Conservation (phyloP, 2,888 invertebrate species). For the Penaeus monodon region DNA sequence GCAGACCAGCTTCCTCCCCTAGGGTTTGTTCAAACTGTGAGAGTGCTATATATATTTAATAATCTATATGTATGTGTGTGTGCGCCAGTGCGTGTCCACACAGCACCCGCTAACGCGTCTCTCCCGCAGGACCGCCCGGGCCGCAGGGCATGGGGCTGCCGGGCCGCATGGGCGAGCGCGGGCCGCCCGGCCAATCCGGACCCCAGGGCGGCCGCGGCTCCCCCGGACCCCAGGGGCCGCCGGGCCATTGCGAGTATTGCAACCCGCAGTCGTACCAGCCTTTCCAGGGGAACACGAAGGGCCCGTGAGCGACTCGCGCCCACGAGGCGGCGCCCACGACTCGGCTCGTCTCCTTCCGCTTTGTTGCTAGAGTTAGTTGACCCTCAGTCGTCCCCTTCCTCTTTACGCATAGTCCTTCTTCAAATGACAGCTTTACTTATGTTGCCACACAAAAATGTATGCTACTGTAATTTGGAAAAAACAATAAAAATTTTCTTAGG, state of each 20-base stretch:
- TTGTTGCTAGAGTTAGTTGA: neutral
- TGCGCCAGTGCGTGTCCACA: neutral
- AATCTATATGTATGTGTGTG: neutral
- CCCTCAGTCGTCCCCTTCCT: slow-evolving; percentile 6
- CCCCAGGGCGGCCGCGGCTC: slow-evolving; percentile 66
- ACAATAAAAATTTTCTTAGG: neutral
- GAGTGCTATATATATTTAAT: neutral
- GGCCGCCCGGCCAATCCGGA: slow-evolving; percentile 81
- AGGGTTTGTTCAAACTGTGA: neutral
- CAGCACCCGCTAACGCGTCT: neutral
- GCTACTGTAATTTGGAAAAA: slow-evolving; percentile 16
- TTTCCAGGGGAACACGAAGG: slow-evolving; percentile 59
- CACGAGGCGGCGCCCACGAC: neutral
- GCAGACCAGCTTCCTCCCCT: no score
- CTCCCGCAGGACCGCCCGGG: slow-evolving; percentile 77
- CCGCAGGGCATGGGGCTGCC: slow-evolving; percentile 76
- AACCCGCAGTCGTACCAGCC: slow-evolving; percentile 65
- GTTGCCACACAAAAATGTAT: slow-evolving; percentile 15
- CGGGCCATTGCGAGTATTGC: slow-evolving; percentile 70
- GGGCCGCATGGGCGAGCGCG: slow-evolving; percentile 83
- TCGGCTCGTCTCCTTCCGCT: slow-evolving; percentile 1
- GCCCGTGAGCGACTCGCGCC: slow-evolving; percentile 42
- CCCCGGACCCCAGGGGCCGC: slow-evolving; percentile 67
- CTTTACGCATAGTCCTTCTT: neutral
- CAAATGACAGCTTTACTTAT: slow-evolving; percentile 13